Conservation (phyloP, 2,797 vertebrate species). For the Mergus octosetaceus region DNA sequence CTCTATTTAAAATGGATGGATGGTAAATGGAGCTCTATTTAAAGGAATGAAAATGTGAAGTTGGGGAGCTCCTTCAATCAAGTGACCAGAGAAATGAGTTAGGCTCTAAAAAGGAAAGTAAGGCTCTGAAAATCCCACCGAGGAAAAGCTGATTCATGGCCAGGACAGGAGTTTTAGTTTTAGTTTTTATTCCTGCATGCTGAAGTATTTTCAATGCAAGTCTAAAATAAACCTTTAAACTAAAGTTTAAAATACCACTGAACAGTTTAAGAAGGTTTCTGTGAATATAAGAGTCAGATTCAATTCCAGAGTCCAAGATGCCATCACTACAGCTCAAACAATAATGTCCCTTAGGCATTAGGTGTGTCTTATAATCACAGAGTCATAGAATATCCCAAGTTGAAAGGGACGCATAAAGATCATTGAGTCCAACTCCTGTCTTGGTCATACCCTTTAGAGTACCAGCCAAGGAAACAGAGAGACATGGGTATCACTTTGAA, state of each 20-base stretch:
- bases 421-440: too few species aligned
- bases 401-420: too few species aligned
- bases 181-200: background rate
- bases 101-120: background rate
- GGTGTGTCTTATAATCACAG: background rate
- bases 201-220: background rate
- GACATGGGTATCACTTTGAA: background rate
- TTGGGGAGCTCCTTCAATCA: background rate
- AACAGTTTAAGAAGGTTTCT: background rate
- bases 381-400: too few species aligned
- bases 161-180: background rate
- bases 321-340: background rate
- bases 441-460: background rate
- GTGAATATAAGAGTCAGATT: background rate
- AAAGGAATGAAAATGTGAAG: slow-evolving; percentile 11
- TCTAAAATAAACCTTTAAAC: slow-evolving; percentile 9
- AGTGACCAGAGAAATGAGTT: background rate
- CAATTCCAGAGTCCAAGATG: background rate
- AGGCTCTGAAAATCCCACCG: background rate
- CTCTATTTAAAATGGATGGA: background rate
- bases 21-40: background rate
- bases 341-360: background rate
- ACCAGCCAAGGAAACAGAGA: background rate
- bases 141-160: background rate
- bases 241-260: background rate